Evolutionary conservation across 2,888 invertebrate species (phyloP).

Genomic region (Melanostoma mellinum): DNA sequence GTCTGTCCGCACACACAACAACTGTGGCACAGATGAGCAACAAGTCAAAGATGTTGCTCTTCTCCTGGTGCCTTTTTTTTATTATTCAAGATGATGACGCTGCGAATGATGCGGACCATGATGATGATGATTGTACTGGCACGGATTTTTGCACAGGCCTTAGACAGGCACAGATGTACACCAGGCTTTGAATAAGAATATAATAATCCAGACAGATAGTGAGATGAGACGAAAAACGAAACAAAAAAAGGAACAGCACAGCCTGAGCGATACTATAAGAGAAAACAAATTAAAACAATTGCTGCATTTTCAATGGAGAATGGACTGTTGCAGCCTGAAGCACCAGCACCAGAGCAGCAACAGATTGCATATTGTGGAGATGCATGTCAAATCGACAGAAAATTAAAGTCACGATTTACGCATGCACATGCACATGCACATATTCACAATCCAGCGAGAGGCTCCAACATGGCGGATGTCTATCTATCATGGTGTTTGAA

Average conservation of each 20-base stretch:
- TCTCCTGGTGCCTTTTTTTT: conserved; percentile 17
- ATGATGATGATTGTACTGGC: conserved; percentile 42
- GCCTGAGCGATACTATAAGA: background rate
- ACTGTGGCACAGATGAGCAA: conserved; percentile 51
- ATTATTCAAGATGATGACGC: conserved; percentile 32
- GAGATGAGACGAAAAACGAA: conserved; percentile 18
- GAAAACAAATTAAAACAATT: conserved; percentile 45
- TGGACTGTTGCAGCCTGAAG: background rate
- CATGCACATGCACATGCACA: conserved; percentile 52
- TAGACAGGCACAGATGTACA: conserved; percentile 49
- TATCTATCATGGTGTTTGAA: background rate
- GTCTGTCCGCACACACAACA: conserved; percentile 54
- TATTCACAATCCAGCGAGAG: conserved; percentile 9
- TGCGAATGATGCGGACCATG: conserved; percentile 51
- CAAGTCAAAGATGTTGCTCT: conserved; percentile 64
- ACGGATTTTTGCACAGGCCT: conserved; percentile 25
- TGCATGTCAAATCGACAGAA: conserved; percentile 57
- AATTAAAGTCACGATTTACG: conserved; percentile 56
- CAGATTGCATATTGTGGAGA: conserved; percentile 55
- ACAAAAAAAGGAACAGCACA: background rate
- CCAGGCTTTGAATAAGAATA: conserved; percentile 25
- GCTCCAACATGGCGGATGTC: conserved; percentile 37
- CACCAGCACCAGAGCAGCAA: conserved; percentile 17
- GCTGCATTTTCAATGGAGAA: conserved; percentile 28
- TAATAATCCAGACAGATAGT: conserved; percentile 64